A percentile compares a stretch with the other conserved stretches of the same genome.
phyloP scores from a whole-genome alignment of 1,140 invertebrate species.

The Hirudo medicinalis region DNA sequence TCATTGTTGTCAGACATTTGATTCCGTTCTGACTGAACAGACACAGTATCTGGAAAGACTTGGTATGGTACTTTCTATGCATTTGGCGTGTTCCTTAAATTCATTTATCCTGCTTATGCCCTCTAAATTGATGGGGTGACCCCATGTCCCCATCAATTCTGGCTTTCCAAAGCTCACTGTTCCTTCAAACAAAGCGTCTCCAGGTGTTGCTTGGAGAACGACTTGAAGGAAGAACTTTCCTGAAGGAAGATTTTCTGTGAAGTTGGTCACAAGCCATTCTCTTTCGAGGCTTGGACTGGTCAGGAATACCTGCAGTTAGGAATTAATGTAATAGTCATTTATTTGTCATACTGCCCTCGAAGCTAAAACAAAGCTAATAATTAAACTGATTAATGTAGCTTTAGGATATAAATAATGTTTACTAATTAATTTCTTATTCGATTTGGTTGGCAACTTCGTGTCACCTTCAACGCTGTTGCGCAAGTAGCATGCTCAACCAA shows the following conservation, averaged over 20 bases:
- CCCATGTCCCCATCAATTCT: no score
- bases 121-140: conserved; percentile 48
- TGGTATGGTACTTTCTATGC: conserved; percentile 43
- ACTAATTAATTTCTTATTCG: no score
- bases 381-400: no score
- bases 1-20: neutral
- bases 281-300: neutral
- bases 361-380: no score
- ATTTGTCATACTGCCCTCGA: no score
- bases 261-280: neutral
- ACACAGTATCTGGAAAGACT: conserved; percentile 5
- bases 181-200: conserved; percentile 11
- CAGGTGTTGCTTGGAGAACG: neutral
- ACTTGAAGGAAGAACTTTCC: conserved; percentile 1
- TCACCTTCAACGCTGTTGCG: no score
- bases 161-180: neutral
- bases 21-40: neutral
- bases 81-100: conserved; percentile 59
- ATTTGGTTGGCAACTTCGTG: no score
- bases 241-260: neutral
- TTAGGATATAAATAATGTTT: no score
- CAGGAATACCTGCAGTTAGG: neutral
- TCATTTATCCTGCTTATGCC: conserved; percentile 70
- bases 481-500: no score
- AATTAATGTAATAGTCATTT: neutral